Conservation (phyloP, 37 sponge, comb jelly and placozoan species). For the Halisarca cf. caerulea region DNA sequence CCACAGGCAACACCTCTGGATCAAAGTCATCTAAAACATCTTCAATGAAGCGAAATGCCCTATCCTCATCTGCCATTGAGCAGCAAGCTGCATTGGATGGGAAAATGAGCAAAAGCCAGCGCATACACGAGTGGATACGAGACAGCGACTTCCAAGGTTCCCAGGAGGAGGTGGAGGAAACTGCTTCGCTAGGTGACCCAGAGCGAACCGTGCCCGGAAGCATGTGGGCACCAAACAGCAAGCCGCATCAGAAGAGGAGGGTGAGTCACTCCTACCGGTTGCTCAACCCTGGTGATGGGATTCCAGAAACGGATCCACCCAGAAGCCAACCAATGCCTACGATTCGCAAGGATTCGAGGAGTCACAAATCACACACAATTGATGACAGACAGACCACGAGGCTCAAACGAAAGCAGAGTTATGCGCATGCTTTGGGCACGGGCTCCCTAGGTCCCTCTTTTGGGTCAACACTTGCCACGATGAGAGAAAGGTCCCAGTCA, state of each 20-base stretch:
- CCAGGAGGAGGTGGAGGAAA: conserved; percentile 12
- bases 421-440: not conserved
- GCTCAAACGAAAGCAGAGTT: conserved; percentile 10
- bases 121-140: not conserved
- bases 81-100: not conserved
- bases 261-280: not conserved
- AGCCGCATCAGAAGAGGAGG: conserved; percentile 1
- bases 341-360: no score
- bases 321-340: no score
- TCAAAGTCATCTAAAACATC: no score
- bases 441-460: not conserved
- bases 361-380: not conserved
- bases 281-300: not conserved
- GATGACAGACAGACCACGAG: not conserved
- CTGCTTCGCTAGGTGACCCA: not conserved
- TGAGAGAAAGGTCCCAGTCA: not conserved
- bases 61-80: no score
- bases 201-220: not conserved
- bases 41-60: no score
- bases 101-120: not conserved
- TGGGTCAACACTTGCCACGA: not conserved
- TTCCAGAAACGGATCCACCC: not conserved
- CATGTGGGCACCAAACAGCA: not conserved
- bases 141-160: conserved; percentile 31
- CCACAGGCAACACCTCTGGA: no score